These are phyloP conservation scores for Megalops atlanticus DNA, from an alignment of 2,113 vertebrate genomes.

Conservation along the genomic window DNA sequence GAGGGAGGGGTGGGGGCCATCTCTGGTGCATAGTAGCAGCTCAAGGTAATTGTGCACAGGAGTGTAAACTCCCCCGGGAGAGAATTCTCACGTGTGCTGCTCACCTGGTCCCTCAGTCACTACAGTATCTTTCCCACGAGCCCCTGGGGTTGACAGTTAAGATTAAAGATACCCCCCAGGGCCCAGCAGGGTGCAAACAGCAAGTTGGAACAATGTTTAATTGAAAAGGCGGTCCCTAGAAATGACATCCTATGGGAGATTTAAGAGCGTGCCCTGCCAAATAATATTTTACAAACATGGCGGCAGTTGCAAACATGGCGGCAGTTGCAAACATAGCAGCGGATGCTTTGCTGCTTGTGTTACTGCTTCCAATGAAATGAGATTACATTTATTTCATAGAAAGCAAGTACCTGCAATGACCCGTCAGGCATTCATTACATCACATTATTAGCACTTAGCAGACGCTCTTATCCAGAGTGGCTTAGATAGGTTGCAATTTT, in stretches of 20 bases:
- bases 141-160: not conserved
- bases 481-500: no score
- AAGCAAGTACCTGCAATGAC: no score
- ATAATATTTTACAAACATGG: not conserved
- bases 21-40: not conserved
- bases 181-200: conserved; percentile 6
- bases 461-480: no score
- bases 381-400: no score
- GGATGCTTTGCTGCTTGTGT: no score
- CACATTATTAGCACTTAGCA: no score
- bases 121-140: not conserved
- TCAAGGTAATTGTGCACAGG: not conserved
- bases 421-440: no score
- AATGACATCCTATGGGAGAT: not conserved
- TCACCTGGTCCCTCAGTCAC: not conserved
- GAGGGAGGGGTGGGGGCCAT: no score
- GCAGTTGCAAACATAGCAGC: no score
- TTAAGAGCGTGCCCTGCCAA: not conserved
- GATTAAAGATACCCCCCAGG: not conserved
- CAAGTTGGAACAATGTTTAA: conserved; percentile 10
- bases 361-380: no score
- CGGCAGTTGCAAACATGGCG: no score
- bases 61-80: not conserved
- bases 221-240: conserved; percentile 18
- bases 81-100: not conserved